A percentile compares a stretch with the other conserved stretches of the same genome.
These are phyloP conservation scores for Dendroctonus valens DNA, from an alignment of 1,140 invertebrate species.

Conservation along the genomic window DNA sequence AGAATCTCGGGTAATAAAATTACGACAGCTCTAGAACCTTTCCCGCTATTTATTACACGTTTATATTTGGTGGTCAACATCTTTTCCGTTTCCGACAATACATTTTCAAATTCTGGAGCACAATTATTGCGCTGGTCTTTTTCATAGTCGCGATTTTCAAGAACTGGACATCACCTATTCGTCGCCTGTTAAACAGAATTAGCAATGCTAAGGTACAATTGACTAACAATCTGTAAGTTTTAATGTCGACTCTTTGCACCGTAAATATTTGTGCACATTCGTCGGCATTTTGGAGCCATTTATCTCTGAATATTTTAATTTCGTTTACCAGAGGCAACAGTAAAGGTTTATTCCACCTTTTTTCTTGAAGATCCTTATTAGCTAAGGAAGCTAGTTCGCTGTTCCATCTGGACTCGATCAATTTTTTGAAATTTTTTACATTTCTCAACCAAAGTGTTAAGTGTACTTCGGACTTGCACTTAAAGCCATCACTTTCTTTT, in stretches of 20 bases:
- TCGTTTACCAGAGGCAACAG: conserved; percentile 35
- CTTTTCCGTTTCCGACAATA: conserved; percentile 27
- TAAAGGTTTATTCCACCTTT: conserved; percentile 32
- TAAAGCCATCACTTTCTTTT: conserved; percentile 23
- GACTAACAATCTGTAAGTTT: conserved; percentile 30
- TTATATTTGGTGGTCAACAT: conserved; percentile 32
- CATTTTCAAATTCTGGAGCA: conserved; percentile 31
- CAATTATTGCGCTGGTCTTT: conserved; percentile 3
- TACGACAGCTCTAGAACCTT: conserved; percentile 33
- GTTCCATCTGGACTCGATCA: conserved; percentile 31
- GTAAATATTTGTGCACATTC: conserved; percentile 14
- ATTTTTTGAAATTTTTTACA: conserved; percentile 27
- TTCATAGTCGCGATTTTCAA: conserved; percentile 30
- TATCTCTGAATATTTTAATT: conserved; percentile 35
- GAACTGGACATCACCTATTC: conserved; percentile 41
- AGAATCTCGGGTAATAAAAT: conserved; percentile 35
- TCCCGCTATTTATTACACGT: conserved; percentile 34
- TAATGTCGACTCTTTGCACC: conserved; percentile 16
- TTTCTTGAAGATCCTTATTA: conserved; percentile 35
- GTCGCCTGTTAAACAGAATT: conserved; percentile 38
- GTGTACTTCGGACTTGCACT: too few relatives aligned
- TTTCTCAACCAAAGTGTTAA: conserved; percentile 24
- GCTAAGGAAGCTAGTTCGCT: conserved; percentile 33
- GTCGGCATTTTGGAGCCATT: conserved; percentile 21
- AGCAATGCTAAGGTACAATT: conserved; percentile 32